These are phyloP conservation scores for Tragulus kanchil DNA, from an alignment of 2,113 vertebrate species.

Conservation along the genomic window DNA sequence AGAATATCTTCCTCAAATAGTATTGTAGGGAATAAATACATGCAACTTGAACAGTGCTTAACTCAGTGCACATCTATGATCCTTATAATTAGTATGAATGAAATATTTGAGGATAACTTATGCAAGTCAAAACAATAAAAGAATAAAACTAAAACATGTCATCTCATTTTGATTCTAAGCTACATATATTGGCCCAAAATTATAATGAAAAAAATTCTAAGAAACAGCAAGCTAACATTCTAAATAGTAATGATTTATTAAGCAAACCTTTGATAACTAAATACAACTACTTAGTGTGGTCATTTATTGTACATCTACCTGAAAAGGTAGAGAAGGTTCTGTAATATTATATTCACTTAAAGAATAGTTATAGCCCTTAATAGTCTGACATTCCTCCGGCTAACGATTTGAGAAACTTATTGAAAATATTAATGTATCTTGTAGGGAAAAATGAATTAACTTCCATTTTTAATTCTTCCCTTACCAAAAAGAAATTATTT, in stretches of 20 bases:
- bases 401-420: constrained; percentile 63
- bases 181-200: constrained; percentile 52
- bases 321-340: background rate
- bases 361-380: constrained; percentile 20
- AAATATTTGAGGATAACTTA: constrained; percentile 34
- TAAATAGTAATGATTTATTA: constrained; percentile 71
- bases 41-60: background rate
- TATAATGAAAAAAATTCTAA: constrained; percentile 64
- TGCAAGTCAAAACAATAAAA: constrained; percentile 13
- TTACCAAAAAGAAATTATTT: constrained; percentile 68
- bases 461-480: constrained; percentile 35
- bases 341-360: constrained; percentile 52
- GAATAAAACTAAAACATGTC: constrained; percentile 72
- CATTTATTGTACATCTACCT: constrained; percentile 36
- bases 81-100: background rate
- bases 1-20: background rate
- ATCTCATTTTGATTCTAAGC: constrained; percentile 66
- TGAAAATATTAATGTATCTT: constrained; percentile 42
- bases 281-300: constrained; percentile 40
- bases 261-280: constrained; percentile 56
- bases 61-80: background rate
- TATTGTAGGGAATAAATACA: background rate
- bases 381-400: background rate
- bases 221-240: constrained; percentile 60
- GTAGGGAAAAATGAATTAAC: constrained; percentile 27